phyloP scores from a whole-genome alignment of 2,888 invertebrate genomes.

The Therioaphis trifolii region DNA sequence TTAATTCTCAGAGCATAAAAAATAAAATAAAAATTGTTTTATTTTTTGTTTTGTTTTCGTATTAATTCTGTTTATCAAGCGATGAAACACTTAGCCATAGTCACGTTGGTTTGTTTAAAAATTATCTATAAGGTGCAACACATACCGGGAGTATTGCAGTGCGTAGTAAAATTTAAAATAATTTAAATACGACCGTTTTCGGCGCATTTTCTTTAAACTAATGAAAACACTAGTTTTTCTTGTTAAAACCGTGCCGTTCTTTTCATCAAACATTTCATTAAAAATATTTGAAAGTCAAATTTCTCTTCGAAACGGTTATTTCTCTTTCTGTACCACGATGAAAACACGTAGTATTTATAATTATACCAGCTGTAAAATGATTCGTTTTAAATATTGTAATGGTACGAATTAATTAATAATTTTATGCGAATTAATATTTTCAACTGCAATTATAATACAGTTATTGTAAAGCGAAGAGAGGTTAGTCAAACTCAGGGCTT shows the following conservation, averaged over 20 bases:
- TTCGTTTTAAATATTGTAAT: no score
- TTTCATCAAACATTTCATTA: neutral
- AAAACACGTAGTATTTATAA: neutral
- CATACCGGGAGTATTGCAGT: neutral
- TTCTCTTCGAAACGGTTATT: neutral
- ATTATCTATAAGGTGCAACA: neutral
- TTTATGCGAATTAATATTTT: no score
- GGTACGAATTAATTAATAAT: no score
- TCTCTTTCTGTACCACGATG: no score
- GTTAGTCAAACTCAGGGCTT: no score
- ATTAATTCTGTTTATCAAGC: neutral
- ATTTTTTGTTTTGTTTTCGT: neutral
- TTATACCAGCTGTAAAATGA: no score
- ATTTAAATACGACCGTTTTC: neutral
- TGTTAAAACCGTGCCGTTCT: neutral
- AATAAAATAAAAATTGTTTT: no score
- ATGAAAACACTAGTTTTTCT: neutral
- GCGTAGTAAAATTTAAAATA: neutral
- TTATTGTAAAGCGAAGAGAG: no score
- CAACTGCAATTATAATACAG: no score
- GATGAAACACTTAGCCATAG: neutral
- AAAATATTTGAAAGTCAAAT: neutral
- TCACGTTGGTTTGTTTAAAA: neutral
- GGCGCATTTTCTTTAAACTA: neutral
- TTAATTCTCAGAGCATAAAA: neutral